A percentile compares a stretch with the other conserved stretches of the same genome.
phyloP scores from a whole-genome alignment of 2,113 vertebrate genomes.

The Callipepla squamata region DNA sequence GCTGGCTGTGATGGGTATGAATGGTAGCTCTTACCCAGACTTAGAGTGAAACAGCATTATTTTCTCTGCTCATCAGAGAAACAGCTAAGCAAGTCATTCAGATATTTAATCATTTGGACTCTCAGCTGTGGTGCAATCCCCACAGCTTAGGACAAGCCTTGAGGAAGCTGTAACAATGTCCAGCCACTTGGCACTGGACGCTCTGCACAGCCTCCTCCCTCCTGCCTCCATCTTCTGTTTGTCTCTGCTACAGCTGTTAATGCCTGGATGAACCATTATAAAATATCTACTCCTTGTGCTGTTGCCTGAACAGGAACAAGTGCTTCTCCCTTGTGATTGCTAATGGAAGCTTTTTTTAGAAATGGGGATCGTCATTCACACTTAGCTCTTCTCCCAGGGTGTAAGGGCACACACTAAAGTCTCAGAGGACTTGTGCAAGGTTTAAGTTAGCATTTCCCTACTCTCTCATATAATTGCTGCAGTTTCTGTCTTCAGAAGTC shows the following conservation, averaged over 20 bases:
- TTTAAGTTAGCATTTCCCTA: neutral
- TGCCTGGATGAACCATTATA: neutral
- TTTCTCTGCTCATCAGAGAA: neutral
- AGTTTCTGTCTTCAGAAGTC: neutral
- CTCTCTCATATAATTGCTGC: neutral
- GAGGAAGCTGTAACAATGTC: rapidly evolving
- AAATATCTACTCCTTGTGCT: neutral
- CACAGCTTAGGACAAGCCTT: neutral
- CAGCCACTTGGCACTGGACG: neutral
- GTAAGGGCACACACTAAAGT: neutral
- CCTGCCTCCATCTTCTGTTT: neutral
- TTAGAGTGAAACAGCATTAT: neutral
- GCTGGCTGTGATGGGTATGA: neutral
- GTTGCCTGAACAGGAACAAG: neutral
- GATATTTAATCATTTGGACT: neutral
- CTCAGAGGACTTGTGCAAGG: neutral
- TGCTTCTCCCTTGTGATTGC: neutral
- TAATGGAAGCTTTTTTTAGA: neutral
- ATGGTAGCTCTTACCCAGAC: neutral
- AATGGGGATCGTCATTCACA: too few relatives aligned
- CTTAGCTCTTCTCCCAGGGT: neutral
- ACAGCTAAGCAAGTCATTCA: neutral
- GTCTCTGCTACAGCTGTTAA: neutral
- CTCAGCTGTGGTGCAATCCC: rapidly evolving
- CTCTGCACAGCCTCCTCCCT: neutral